A percentile compares a stretch with the other conserved stretches of the same genome.
phyloP scores from a whole-genome alignment of 2,797 vertebrate genomes.

The Amazona ochrocephala region DNA sequence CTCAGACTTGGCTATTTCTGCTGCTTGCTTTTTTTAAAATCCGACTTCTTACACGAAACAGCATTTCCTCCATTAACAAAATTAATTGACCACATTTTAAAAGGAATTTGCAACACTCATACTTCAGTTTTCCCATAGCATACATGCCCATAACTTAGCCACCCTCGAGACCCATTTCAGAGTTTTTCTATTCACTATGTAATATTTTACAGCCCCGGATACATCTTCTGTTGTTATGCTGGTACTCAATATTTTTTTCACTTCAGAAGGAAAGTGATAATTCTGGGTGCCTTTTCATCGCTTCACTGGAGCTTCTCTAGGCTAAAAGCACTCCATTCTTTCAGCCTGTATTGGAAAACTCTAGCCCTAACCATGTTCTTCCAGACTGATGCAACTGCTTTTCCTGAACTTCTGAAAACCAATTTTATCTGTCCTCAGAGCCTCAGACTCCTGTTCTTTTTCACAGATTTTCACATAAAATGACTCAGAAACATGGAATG shows the following conservation, averaged over 20 bases:
- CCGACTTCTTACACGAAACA: neutral
- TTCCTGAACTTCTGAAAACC: slow-evolving; percentile 1
- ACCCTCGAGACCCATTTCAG: neutral
- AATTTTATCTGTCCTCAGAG: neutral
- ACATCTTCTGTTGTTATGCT: neutral
- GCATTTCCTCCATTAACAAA: neutral
- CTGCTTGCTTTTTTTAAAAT: neutral
- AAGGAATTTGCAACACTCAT: neutral
- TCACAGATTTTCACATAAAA: slow-evolving; percentile 43
- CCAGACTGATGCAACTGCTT: neutral
- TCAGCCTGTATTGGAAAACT: neutral
- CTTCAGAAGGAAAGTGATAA: neutral
- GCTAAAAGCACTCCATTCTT: neutral
- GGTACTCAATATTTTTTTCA: neutral
- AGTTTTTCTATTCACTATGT: neutral
- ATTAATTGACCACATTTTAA: neutral
- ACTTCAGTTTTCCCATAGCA: neutral
- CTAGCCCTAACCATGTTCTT: neutral
- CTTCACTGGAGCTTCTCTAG: neutral
- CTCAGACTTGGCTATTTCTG: neutral
- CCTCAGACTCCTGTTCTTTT: slow-evolving; percentile 14
- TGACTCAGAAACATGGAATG: neutral
- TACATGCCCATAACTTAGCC: neutral
- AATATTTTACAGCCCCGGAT: neutral
- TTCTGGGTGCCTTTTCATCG: neutral